Percentiles rank a stretch among this genome's conserved stretches.
Evolutionary conservation across 1,140 invertebrate genomes (phyloP).

Genomic region (Ceratoteleas bidentatus): DNA sequence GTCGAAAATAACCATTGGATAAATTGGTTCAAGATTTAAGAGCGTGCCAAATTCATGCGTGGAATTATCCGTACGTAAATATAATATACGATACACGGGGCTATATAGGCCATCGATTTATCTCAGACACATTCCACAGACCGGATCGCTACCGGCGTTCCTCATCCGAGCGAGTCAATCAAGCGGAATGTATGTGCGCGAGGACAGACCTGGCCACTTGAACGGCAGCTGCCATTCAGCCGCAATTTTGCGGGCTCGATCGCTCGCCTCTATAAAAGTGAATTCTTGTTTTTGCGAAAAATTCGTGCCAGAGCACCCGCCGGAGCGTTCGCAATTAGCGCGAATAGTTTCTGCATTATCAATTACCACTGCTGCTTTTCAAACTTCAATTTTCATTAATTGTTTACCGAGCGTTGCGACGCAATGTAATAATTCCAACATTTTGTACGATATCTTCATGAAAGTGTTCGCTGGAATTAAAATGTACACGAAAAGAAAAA

Average conservation of each 20-base stretch:
- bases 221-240: slow-evolving; percentile 62
- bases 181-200: slow-evolving; percentile 73
- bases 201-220: slow-evolving; percentile 68
- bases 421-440: background rate
- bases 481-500: no score
- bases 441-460: no score
- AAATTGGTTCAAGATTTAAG: slow-evolving; percentile 17
- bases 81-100: slow-evolving; percentile 20
- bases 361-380: slow-evolving; percentile 10
- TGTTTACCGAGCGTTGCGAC: background rate
- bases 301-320: slow-evolving; percentile 23
- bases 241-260: slow-evolving; percentile 57
- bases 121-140: slow-evolving; percentile 69
- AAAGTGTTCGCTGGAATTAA: background rate
- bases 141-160: slow-evolving; percentile 65
- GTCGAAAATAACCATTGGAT: background rate
- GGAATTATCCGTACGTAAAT: slow-evolving; percentile 31
- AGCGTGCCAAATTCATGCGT: slow-evolving; percentile 15
- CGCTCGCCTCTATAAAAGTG: slow-evolving; percentile 52
- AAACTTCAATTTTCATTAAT: slow-evolving; percentile 11
- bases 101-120: slow-evolving; percentile 66
- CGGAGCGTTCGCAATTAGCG: slow-evolving; percentile 36
- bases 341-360: slow-evolving; percentile 22
- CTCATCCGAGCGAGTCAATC: slow-evolving; percentile 70
- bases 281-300: slow-evolving; percentile 57